These are phyloP conservation scores for Ips typographus DNA, from an alignment of 1,140 invertebrate species.

Conservation along the genomic window DNA sequence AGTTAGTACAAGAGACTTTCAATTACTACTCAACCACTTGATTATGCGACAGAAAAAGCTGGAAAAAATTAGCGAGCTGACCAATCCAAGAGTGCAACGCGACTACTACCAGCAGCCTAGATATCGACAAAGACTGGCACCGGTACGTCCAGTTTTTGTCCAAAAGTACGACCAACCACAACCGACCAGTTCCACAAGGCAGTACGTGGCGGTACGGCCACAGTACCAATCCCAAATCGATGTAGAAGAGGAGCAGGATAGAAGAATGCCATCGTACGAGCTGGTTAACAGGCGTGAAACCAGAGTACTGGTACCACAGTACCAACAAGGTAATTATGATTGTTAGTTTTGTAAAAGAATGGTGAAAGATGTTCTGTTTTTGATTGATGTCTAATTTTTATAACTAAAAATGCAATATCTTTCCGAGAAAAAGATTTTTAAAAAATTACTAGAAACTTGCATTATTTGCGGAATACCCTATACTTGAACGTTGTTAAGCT, in stretches of 20 bases:
- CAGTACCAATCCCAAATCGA: conserved; percentile 29
- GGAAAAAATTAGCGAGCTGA: conserved; percentile 53
- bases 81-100: conserved; percentile 29
- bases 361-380: too few species aligned
- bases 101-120: conserved; percentile 37
- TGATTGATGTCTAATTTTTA: too few species aligned
- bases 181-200: conserved; percentile 16
- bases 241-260: conserved; percentile 7
- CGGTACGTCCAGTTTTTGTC: neutral
- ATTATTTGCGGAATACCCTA: too few species aligned
- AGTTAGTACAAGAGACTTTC: conserved; percentile 61
- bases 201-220: conserved; percentile 17
- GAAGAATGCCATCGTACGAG: too few species aligned
- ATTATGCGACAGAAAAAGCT: conserved; percentile 58
- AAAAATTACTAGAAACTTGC: too few species aligned
- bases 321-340: neutral
- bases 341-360: neutral
- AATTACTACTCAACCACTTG: conserved; percentile 59
- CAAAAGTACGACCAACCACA: conserved; percentile 13
- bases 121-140: conserved; percentile 17
- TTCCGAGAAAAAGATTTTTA: too few species aligned
- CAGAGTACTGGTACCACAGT: neutral
- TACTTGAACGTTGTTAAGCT: too few species aligned
- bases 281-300: too few species aligned
- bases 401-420: too few species aligned